Evolutionary conservation across 2,113 vertebrate genomes (phyloP).

Genomic region (Dolichotis patagonum): DNA sequence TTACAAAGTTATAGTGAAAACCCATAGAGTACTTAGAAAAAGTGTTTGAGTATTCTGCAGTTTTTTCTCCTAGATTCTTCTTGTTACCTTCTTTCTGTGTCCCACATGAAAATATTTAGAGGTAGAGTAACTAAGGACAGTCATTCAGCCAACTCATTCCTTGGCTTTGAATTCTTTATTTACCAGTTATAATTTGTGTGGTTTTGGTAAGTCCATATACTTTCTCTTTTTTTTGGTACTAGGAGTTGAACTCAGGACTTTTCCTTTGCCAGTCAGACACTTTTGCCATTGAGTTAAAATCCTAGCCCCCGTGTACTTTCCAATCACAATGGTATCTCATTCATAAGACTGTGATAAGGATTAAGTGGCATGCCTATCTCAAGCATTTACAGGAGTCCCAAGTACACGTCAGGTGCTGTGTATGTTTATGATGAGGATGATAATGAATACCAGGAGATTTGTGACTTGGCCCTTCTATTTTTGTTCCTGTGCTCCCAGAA

Average conservation of each 20-base stretch:
- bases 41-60: neutral
- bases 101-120: no score
- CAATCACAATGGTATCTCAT: fast-evolving
- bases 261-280: no score
- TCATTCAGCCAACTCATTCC: fast-evolving
- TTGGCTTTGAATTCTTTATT: neutral
- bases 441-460: neutral
- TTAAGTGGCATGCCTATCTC: neutral
- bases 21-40: no score
- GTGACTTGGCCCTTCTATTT: neutral
- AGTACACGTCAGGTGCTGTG: neutral
- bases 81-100: neutral
- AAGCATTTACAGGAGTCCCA: neutral
- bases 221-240: no score
- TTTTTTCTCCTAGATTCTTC: neutral
- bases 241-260: no score
- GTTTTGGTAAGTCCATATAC: neutral
- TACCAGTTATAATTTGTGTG: neutral
- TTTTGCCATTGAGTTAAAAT: no score
- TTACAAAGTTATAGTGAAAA: neutral
- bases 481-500: neutral
- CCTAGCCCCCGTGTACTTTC: no score
- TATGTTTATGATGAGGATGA: neutral
- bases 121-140: neutral
- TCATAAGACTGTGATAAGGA: neutral